Conservation (phyloP, 92 coral and sea anemone species). For the Phenganax stokvisi region DNA sequence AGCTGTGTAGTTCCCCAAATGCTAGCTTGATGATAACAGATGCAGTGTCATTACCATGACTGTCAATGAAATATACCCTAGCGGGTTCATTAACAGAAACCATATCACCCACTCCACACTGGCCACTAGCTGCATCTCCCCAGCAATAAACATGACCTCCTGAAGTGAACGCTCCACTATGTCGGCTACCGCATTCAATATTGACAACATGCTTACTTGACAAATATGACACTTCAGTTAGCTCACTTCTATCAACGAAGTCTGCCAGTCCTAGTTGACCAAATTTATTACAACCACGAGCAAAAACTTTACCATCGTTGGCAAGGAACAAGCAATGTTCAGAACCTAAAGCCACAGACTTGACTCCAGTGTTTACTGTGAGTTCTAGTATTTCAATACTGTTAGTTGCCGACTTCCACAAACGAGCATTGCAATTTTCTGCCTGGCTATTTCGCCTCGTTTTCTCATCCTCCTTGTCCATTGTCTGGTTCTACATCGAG, state of each 20-base stretch:
- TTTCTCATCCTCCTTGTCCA: background rate
- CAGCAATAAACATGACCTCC: slow-evolving; percentile 75
- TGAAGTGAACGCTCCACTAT: slow-evolving; percentile 65
- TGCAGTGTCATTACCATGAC: slow-evolving; percentile 15
- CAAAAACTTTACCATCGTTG: slow-evolving; percentile 61
- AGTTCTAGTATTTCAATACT: slow-evolving; percentile 65
- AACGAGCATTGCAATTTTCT: slow-evolving; percentile 71
- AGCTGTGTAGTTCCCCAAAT: slow-evolving; percentile 81
- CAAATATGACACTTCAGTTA: slow-evolving; percentile 55
- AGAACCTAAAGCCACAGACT: slow-evolving; percentile 78
- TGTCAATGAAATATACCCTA: slow-evolving; percentile 52
- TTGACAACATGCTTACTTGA: slow-evolving; percentile 56
- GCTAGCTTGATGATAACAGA: slow-evolving; percentile 51
- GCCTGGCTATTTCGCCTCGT: slow-evolving; percentile 40
- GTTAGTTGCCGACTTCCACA: slow-evolving; percentile 86
- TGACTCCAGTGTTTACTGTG: slow-evolving; percentile 65
- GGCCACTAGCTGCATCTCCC: slow-evolving; percentile 97
- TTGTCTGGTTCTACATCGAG: background rate
- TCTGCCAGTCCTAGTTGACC: slow-evolving; percentile 97
- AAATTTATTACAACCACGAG: slow-evolving; percentile 72
- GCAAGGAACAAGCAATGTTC: slow-evolving; percentile 79
- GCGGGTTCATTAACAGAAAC: slow-evolving; percentile 54
- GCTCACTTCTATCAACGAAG: slow-evolving; percentile 53
- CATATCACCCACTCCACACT: slow-evolving; percentile 78
- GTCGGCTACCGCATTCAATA: slow-evolving; percentile 75